These are phyloP conservation scores for Coluber constrictor DNA, from an alignment of 2,797 vertebrate genomes.

Conservation along the genomic window DNA sequence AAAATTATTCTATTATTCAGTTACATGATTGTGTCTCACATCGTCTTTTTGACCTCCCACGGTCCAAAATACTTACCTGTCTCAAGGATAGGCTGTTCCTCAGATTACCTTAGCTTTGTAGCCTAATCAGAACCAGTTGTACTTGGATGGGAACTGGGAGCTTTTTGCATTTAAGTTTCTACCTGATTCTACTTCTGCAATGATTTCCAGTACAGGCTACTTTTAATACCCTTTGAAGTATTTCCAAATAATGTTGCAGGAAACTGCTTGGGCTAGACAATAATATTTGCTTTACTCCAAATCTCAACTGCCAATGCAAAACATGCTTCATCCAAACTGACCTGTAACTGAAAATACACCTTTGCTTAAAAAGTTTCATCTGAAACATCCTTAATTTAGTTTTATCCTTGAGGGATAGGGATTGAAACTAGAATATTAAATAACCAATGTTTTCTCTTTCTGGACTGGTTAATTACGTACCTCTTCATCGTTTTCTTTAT, in stretches of 20 bases:
- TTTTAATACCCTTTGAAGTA: neutral
- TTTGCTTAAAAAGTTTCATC: neutral
- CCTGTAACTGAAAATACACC: neutral
- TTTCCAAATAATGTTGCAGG: neutral
- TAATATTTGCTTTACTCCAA: neutral
- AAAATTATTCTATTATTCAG: too few species aligned
- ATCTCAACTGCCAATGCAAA: neutral
- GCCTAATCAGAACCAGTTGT: neutral
- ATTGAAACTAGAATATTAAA: conserved; percentile 1
- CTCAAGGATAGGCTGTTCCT: neutral
- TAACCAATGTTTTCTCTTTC: neutral
- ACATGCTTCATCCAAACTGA: neutral
- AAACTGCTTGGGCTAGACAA: neutral
- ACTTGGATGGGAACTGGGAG: neutral
- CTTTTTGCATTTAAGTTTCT: neutral
- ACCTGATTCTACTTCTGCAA: neutral
- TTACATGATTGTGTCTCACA: neutral
- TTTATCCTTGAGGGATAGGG: neutral
- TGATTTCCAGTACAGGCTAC: neutral
- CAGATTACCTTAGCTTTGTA: neutral
- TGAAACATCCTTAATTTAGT: neutral
- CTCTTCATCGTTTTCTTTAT: neutral
- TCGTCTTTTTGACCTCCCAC: neutral
- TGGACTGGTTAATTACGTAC: neutral
- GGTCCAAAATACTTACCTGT: neutral